Evolutionary conservation across 2,797 vertebrate genomes (phyloP).

Genomic region (Silurus aristotelis): DNA sequence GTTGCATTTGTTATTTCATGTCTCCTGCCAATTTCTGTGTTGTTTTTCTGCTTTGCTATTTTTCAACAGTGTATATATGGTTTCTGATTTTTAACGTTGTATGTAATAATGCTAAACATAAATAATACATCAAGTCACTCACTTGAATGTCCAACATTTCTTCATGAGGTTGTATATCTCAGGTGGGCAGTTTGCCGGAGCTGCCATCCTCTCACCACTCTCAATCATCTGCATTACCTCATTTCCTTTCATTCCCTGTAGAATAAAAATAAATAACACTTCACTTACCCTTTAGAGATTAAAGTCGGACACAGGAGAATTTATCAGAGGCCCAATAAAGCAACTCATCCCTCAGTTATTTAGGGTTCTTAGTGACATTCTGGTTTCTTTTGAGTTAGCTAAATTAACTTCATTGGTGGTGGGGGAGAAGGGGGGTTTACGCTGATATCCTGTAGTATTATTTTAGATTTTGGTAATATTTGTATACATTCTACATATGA

Average conservation of each 20-base stretch:
- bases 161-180: slow-evolving; percentile 91
- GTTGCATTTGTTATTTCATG: no score
- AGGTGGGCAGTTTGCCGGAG: slow-evolving; percentile 79
- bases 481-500: not conserved
- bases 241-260: slow-evolving; percentile 92
- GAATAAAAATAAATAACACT: slow-evolving; percentile 1
- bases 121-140: slow-evolving; percentile 55
- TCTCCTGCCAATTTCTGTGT: no score
- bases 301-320: not conserved
- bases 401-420: not conserved
- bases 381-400: not conserved
- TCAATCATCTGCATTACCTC: slow-evolving; percentile 93
- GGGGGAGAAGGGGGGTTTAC: not conserved
- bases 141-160: slow-evolving; percentile 94
- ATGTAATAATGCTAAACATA: not conserved
- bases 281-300: not conserved
- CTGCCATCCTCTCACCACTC: slow-evolving; percentile 82
- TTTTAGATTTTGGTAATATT: not conserved
- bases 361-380: not conserved
- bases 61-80: not conserved
- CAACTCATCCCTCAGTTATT: not conserved
- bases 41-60: not conserved
- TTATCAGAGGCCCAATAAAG: not conserved
- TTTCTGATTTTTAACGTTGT: not conserved
- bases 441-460: not conserved